Conservation (phyloP, 1,140 invertebrate genomes). For the Anastrepha ludens region DNA sequence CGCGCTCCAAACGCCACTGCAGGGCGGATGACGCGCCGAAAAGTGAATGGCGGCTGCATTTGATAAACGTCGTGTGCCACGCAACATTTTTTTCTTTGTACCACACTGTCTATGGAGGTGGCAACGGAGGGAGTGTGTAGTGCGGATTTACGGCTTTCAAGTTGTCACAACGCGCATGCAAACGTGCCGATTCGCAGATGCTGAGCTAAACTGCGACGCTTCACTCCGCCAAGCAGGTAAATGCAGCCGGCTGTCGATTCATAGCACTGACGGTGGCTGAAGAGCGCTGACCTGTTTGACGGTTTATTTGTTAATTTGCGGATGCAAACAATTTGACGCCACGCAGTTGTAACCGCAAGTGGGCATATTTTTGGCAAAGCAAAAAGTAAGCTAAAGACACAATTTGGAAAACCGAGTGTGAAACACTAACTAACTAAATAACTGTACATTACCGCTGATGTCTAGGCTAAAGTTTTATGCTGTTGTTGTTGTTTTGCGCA, state of each 20-base stretch:
- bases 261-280: neutral
- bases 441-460: neutral
- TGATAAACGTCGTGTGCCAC: constrained; percentile 16
- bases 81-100: neutral
- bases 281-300: constrained; percentile 3
- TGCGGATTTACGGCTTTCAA: constrained; percentile 37
- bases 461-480: neutral
- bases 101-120: neutral
- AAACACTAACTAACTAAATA: neutral
- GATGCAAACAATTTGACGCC: neutral
- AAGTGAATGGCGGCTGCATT: constrained; percentile 38
- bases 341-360: neutral
- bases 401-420: neutral
- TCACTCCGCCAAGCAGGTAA: neutral
- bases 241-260: neutral
- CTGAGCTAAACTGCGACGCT: neutral
- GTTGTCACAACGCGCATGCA: constrained; percentile 16
- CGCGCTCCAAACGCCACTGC: neutral
- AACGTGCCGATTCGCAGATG: neutral
- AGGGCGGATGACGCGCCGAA: constrained; percentile 8
- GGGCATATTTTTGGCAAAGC: neutral
- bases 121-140: neutral
- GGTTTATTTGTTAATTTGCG: constrained; percentile 10
- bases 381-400: neutral
- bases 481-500: neutral